Percentiles rank a stretch among this genome's conserved stretches.
phyloP scores from a whole-genome alignment of 2,797 vertebrate species.

The Hozukius guyotensis region DNA sequence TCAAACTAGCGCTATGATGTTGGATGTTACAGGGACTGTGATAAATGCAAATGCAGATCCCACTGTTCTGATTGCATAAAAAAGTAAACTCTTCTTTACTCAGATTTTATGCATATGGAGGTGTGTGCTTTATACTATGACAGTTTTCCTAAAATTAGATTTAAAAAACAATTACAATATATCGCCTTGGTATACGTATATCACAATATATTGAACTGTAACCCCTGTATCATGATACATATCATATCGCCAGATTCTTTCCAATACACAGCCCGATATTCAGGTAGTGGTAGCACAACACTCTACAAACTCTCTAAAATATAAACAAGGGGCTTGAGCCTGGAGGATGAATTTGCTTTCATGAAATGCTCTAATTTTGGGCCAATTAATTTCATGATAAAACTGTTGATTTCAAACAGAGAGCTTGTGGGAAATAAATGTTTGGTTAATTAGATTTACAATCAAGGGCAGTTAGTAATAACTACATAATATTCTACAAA shows the following conservation, averaged over 20 bases:
- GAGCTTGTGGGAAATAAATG: conserved; percentile 60
- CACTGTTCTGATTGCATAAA: fast-evolving
- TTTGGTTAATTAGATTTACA: conserved; percentile 66
- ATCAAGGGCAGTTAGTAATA: conserved; percentile 64
- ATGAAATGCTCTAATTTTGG: conserved; percentile 56
- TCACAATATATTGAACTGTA: too few relatives aligned
- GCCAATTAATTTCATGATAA: conserved; percentile 53
- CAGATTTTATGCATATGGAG: too few relatives aligned
- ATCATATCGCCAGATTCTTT: too few relatives aligned
- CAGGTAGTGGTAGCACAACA: not conserved
- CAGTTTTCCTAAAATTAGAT: too few relatives aligned
- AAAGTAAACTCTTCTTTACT: too few relatives aligned
- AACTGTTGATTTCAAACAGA: conserved; percentile 40
- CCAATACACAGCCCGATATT: not conserved
- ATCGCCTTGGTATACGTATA: too few relatives aligned
- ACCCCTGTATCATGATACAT: too few relatives aligned
- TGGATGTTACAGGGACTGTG: too few relatives aligned
- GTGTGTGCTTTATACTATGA: too few relatives aligned
- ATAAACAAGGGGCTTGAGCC: conserved; percentile 35
- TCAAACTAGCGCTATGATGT: too few relatives aligned
- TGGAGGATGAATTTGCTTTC: conserved; percentile 51
- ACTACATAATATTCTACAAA: conserved; percentile 54
- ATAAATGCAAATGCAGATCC: too few relatives aligned
- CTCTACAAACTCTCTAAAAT: conserved; percentile 25
- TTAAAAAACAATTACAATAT: too few relatives aligned